Evolutionary conservation across 2,888 invertebrate species (phyloP), one percentile per base, ranked within the genome.

Genomic region (Oligia strigilis): DNA sequence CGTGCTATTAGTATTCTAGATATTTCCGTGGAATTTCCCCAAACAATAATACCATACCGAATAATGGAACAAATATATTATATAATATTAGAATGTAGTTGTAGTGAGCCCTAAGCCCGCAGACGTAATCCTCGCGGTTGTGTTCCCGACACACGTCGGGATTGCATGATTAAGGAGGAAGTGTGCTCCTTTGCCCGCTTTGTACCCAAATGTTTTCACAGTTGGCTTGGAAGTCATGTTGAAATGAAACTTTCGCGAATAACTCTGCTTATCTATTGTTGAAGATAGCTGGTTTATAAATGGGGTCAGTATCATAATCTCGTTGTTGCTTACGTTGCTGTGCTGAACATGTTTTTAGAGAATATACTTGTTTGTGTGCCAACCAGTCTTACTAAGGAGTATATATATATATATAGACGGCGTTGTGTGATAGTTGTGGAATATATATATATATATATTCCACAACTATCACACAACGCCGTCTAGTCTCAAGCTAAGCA

Each of bases 81-180:
- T 29, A 29, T 29, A 29, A 29, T 29, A 29, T 90, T 90, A 89
- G 78, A 87, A 85, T 84, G 78, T 83, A 80, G 74, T 81, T 40
- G 83, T 87, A 84, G 88, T 81, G 79, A 83, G 78, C 23, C 17
- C 29, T 8, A 43, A 36, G 74, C n/a, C 85, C 80, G 81, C 87
- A 86, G 85, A 83, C 80, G 89, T 93, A 92, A 92, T 91, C 87
- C 87, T 83, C 79, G 87, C 80, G 88, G 87, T 85, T 81, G 75
- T 86, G 86, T 85, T 88, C 89, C 87, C 87, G 91, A 90, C 92
- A 92, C 89, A 90, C 90, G 92, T 91, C 90, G 86, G 88, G 85
- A 89, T 90, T 89, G 89, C 89, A 91, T 92, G 93, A 93, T 93
- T 93, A 92, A 93, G 89, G 88, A 88, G 82, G 78, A 83, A 86